Base-by-base conservation (phyloP, 2,113 vertebrate genomes). In the Percopsis transmontana region DNA sequence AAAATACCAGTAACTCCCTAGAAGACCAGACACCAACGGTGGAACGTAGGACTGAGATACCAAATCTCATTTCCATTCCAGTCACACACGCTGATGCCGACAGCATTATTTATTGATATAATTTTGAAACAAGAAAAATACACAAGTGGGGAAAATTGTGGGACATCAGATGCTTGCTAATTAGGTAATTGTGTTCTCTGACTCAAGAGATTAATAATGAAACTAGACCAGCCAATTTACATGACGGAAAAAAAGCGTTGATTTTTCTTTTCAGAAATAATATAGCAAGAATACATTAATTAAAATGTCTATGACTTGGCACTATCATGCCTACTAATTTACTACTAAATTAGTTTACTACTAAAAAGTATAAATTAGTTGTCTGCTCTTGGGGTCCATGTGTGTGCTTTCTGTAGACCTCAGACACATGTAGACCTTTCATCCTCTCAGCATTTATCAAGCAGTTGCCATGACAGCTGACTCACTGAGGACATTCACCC, bases 1-100 rank as follows among this genome's bases (percentile, higher is more conserved):
- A 77, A 90, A 90, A 88, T 83, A n/a, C n/a, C n/a, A n/a, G n/a
- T n/a, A 92, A 86, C 83, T 87, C 66, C 64, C 72, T 74, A 60
- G 65, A 81, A 88, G 82, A 88, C 79, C 76, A 85, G 58, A 82
- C 87, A 81, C 62, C 74, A 51, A 70, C 62, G 40, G 65, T 24
- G 60, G 70, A 72, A 66, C 70, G 69, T 63, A 62, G 55, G 75
- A 83, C 58, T 58, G 53, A n/a, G 74, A 85, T 76, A 63, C 51
- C 54, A 82, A 85, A 89, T 87, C 81, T 74, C 52, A 83, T 91
- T 88, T 87, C 59, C 74, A 86, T 83, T 81, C 74, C 77, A 85
- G 82, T 87, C 86, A 81, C 86, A 82, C 47, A 56, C 68, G 68
- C 4, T 15, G 68, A 70, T 52, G 66, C 58, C 38, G 53, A 47